Evolutionary conservation across 2,797 vertebrate genomes (phyloP).

Genomic region (Microchirus variegatus): DNA sequence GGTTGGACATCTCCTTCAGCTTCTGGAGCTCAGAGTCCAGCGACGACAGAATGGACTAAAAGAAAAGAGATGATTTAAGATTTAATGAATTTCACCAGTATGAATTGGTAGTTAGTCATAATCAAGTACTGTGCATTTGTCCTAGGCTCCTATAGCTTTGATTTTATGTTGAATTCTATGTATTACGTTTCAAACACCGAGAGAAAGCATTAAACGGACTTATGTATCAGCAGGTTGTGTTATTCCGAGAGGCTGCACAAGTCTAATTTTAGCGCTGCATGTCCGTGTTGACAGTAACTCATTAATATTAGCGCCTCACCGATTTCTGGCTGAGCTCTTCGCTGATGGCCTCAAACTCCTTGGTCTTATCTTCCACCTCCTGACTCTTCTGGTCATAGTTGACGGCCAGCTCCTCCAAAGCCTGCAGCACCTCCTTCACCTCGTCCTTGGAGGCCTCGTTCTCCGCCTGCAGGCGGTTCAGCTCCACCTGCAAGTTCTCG

Average conservation of each 20-base stretch:
- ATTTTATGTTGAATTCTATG: no score
- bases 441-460: conserved; percentile 97
- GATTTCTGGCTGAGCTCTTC: conserved; percentile 97
- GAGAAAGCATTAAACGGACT: neutral
- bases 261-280: neutral
- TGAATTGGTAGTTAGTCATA: no score
- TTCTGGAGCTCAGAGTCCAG: conserved; percentile 97
- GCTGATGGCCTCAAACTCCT: conserved; percentile 92
- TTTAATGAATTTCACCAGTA: no score
- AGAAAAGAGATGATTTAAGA: neutral
- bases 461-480: conserved; percentile 95
- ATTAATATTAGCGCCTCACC: conserved; percentile 68
- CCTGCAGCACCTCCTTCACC: conserved; percentile 96
- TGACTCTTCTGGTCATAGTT: conserved; percentile 99
- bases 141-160: no score
- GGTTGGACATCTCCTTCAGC: conserved; percentile 98
- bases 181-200: neutral
- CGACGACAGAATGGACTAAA: conserved; percentile 89
- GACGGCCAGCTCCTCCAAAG: conserved; percentile 94
- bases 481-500: conserved; percentile 92
- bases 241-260: neutral
- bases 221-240: neutral
- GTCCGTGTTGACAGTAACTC: neutral
- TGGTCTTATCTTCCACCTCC: conserved; percentile 97
- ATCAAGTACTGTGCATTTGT: no score